Evolutionary conservation across 2,888 invertebrate species (phyloP).

Genomic region (Amiota mariae): DNA sequence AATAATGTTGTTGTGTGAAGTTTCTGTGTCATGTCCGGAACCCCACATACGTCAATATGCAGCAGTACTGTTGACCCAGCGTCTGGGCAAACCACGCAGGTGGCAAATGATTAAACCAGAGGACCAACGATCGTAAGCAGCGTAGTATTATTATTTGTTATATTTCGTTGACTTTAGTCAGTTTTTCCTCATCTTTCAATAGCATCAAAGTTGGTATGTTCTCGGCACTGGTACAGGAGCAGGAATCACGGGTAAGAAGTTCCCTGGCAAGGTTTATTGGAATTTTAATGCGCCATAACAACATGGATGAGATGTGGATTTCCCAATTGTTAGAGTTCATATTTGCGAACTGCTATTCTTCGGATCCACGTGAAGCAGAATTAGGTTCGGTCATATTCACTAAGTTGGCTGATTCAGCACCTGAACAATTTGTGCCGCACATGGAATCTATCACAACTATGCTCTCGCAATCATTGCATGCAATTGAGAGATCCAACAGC

Average conservation of each 20-base stretch:
- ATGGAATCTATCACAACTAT: constrained; percentile 76
- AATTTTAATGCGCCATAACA: constrained; percentile 82
- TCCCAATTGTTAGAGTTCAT: too few relatives aligned
- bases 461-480: constrained; percentile 69
- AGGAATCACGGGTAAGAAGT: constrained; percentile 79
- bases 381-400: constrained; percentile 76
- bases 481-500: constrained; percentile 64
- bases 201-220: constrained; percentile 78
- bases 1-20: constrained; percentile 78
- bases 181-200: constrained; percentile 27
- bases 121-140: constrained; percentile 73
- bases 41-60: constrained; percentile 84
- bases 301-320: constrained; percentile 73
- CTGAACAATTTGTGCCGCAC: constrained; percentile 81
- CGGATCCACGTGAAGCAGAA: constrained; percentile 70
- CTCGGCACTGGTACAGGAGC: constrained; percentile 78
- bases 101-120: constrained; percentile 79
- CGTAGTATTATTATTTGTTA: too few relatives aligned
- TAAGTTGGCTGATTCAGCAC: constrained; percentile 81
- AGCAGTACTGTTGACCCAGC: constrained; percentile 80
- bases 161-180: neutral
- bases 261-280: constrained; percentile 83
- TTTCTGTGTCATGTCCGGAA: constrained; percentile 78
- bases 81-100: constrained; percentile 78
- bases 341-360: constrained; percentile 62